Percentiles rank a stretch among this genome's conserved stretches.
Conservation (phyloP, 1,140 invertebrate species). For the Lepidurus arcticus region DNA sequence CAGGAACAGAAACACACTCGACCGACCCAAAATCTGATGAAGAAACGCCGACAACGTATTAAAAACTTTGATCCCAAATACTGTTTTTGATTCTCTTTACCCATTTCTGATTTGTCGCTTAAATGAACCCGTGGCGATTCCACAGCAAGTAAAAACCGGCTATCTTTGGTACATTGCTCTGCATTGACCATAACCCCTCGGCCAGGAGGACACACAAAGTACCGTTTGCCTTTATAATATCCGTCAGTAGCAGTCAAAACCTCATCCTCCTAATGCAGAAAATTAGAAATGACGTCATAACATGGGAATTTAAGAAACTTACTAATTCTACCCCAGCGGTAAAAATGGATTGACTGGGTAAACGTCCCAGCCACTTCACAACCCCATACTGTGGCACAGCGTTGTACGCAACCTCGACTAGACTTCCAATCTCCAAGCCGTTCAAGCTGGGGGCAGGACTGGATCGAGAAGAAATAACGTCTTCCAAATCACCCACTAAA, state of each 20-base stretch:
- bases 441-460: neutral
- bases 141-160: constrained; percentile 60
- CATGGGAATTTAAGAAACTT: constrained; percentile 37
- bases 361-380: constrained; percentile 76
- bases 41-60: too few species aligned
- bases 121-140: constrained; percentile 40
- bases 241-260: constrained; percentile 67
- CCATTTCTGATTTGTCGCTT: constrained; percentile 43
- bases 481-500: constrained; percentile 27
- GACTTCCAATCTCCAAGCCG: constrained; percentile 63
- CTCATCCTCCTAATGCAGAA: constrained; percentile 60
- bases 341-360: constrained; percentile 45
- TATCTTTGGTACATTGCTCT: constrained; percentile 67
- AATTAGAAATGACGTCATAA: constrained; percentile 29
- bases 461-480: constrained; percentile 18
- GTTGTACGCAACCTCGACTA: constrained; percentile 58
- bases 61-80: too few species aligned
- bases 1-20: constrained; percentile 69
- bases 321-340: constrained; percentile 66
- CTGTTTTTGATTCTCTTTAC: constrained; percentile 3
- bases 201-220: constrained; percentile 63
- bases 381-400: constrained; percentile 60
- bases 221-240: constrained; percentile 59
- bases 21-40: constrained; percentile 50
- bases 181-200: constrained; percentile 71